A percentile compares a stretch with the other conserved stretches of the same genome.
Conservation (phyloP, 2,888 invertebrate genomes). For the Sisyra terminalis region DNA sequence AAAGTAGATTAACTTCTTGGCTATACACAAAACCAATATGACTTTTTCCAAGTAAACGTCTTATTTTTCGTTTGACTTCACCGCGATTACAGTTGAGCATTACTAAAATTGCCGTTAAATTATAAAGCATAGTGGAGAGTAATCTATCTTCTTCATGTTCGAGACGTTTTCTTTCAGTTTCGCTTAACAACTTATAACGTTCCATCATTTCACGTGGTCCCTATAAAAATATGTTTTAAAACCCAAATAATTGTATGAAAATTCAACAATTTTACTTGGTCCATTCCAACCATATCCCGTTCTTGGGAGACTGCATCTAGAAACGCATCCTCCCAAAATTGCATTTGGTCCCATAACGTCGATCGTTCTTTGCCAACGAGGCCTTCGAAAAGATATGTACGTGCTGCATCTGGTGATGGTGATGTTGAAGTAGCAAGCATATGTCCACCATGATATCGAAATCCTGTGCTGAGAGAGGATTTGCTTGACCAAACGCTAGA, state of each 20-base stretch:
- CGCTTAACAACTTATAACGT: slow-evolving; percentile 82
- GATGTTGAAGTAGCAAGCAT: slow-evolving; percentile 70
- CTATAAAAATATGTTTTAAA: slow-evolving; percentile 22
- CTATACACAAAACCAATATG: slow-evolving; percentile 97
- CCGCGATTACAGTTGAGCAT: slow-evolving; percentile 77
- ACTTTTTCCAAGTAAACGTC: slow-evolving; percentile 90
- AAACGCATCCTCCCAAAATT: slow-evolving; percentile 99
- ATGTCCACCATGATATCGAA: slow-evolving; percentile 74
- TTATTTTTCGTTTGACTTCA: slow-evolving; percentile 69
- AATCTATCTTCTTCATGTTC: slow-evolving; percentile 97
- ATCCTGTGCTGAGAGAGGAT: slow-evolving; percentile 72
- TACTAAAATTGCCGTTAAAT: slow-evolving; percentile 89
- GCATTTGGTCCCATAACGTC: slow-evolving; percentile 95
- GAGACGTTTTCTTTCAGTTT: slow-evolving; percentile 81
- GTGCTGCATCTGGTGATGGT: slow-evolving; percentile 77
- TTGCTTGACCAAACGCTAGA: slow-evolving; percentile 88
- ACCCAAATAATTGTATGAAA: slow-evolving; percentile 1
- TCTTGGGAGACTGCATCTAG: slow-evolving; percentile 96
- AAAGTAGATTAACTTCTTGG: slow-evolving; percentile 89
- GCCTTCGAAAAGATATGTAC: slow-evolving; percentile 88
- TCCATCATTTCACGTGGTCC: slow-evolving; percentile 99
- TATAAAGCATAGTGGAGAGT: slow-evolving; percentile 88
- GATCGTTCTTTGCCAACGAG: slow-evolving; percentile 67
- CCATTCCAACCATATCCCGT: slow-evolving; percentile 98
- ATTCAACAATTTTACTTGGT: slow-evolving; percentile 43